These are phyloP conservation scores for Gymnoscopelus braueri DNA, from an alignment of 2,797 vertebrate genomes.

Conservation along the genomic window DNA sequence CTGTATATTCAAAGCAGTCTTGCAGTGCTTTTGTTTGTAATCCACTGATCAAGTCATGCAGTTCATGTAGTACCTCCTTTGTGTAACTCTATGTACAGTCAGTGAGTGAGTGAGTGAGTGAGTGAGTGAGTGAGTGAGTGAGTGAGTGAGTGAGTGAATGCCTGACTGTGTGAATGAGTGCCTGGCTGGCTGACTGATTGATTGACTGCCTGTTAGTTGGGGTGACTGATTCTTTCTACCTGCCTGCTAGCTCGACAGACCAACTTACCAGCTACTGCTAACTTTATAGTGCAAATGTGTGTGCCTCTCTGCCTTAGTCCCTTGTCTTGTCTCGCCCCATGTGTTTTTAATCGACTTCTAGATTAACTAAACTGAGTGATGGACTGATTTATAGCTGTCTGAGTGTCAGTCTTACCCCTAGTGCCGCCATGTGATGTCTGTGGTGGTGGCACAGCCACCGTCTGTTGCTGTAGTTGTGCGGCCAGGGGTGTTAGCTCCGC, in stretches of 20 bases:
- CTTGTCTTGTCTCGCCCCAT: too few relatives aligned
- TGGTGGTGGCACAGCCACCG: slow-evolving; percentile 72
- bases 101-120: slow-evolving; percentile 41
- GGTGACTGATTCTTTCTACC: too few relatives aligned
- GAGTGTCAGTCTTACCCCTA: slow-evolving; percentile 74
- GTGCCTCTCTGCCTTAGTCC: too few relatives aligned
- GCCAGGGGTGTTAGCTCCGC: slow-evolving; percentile 79
- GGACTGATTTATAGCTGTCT: too few relatives aligned
- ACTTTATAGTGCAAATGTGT: too few relatives aligned
- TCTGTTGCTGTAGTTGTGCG: slow-evolving; percentile 71
- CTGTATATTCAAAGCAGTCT: too few relatives aligned
- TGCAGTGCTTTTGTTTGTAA: too few relatives aligned
- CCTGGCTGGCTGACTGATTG: too few relatives aligned
- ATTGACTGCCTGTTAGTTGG: too few relatives aligned
- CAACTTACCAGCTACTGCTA: not conserved
- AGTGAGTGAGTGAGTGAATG: slow-evolving; percentile 43
- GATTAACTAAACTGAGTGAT: too few relatives aligned
- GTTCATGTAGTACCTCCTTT: slow-evolving; percentile 1
- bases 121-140: slow-evolving; percentile 23
- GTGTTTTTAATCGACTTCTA: too few relatives aligned
- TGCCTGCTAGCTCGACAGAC: not conserved
- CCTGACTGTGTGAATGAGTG: slow-evolving; percentile 6
- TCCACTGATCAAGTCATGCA: too few relatives aligned
- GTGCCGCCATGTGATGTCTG: slow-evolving; percentile 84
- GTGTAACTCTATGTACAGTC: not conserved